phyloP scores from a whole-genome alignment of 2,888 invertebrate genomes.

The Aricia artaxerxes region DNA sequence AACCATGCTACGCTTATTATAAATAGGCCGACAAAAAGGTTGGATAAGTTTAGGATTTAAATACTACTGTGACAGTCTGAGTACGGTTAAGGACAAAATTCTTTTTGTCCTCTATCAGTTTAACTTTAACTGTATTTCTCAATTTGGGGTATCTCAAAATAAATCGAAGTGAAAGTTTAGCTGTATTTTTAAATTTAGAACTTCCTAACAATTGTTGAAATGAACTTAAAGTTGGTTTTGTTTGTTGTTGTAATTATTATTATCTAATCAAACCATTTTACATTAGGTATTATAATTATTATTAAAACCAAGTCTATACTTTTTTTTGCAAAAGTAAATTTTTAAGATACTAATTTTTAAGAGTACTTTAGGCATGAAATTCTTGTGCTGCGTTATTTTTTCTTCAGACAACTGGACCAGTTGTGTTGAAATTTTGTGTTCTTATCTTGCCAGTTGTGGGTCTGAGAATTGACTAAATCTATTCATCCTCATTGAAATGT shows the following conservation, averaged over 20 bases:
- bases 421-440: too few species aligned
- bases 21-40: constrained; percentile 16
- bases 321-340: too few species aligned
- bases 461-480: too few species aligned
- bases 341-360: too few species aligned
- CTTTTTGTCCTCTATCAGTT: neutral
- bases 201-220: neutral
- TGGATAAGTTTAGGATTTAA: constrained; percentile 4
- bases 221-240: neutral
- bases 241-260: neutral
- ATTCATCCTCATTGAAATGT: too few species aligned
- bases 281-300: too few species aligned
- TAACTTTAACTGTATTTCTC: neutral
- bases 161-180: neutral
- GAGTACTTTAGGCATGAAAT: too few species aligned
- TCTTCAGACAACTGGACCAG: too few species aligned
- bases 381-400: too few species aligned
- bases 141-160: neutral
- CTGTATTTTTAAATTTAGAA: neutral
- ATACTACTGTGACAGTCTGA: constrained; percentile 14
- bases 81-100: neutral
- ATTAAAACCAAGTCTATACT: too few species aligned
- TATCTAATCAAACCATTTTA: too few species aligned
- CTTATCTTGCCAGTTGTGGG: too few species aligned
- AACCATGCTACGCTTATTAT: constrained; percentile 20